phyloP scores from a whole-genome alignment of 2,797 vertebrate genomes.

The Hozukius guyotensis region DNA sequence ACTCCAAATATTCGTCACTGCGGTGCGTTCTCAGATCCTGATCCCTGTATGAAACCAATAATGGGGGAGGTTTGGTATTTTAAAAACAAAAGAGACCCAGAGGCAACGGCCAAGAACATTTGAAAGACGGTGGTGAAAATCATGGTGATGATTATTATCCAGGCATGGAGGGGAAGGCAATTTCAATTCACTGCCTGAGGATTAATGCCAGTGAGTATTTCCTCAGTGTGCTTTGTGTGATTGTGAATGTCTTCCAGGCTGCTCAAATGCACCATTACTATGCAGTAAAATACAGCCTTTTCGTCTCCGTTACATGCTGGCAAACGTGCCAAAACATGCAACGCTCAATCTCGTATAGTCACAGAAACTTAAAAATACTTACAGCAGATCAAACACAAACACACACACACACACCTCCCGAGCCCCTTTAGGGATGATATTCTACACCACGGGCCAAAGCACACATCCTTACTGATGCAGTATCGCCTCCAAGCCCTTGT shows the following conservation, averaged over 20 bases:
- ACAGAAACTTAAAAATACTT: constrained; percentile 62
- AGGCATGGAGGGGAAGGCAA: constrained; percentile 55
- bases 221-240: constrained; percentile 52
- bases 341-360: constrained; percentile 68
- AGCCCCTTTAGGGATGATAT: constrained; percentile 69
- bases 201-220: constrained; percentile 76
- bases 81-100: constrained; percentile 33
- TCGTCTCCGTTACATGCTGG: constrained; percentile 61
- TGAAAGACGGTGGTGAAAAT: constrained; percentile 63
- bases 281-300: constrained; percentile 51
- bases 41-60: constrained; percentile 38
- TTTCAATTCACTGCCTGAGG: constrained; percentile 66
- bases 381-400: constrained; percentile 65
- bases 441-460: constrained; percentile 62
- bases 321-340: constrained; percentile 74
- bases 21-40: constrained; percentile 14
- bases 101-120: constrained; percentile 52
- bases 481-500: constrained; percentile 55
- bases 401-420: constrained; percentile 19
- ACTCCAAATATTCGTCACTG: constrained; percentile 40
- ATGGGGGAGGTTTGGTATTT: constrained; percentile 28
- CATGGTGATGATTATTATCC: constrained; percentile 64
- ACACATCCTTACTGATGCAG: constrained; percentile 61
- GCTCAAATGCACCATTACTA: constrained; percentile 57
- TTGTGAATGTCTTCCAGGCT: constrained; percentile 47